These are phyloP conservation scores for Antennarius maculatus DNA, from an alignment of 2,797 vertebrate species.

Conservation along the genomic window DNA sequence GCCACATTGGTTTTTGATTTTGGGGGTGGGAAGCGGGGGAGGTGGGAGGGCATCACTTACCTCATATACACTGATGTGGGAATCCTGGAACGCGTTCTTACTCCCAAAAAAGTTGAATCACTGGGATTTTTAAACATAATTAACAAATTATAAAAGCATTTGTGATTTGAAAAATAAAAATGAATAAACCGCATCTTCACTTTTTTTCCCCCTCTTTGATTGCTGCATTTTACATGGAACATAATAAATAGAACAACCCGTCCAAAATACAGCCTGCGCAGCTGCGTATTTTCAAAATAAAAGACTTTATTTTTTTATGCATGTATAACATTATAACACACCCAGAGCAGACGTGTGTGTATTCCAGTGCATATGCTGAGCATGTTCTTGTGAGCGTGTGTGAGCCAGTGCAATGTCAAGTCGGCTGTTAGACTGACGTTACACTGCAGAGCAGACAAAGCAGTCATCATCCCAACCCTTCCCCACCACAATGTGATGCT, in stretches of 20 bases:
- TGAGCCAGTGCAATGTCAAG: conserved; percentile 32
- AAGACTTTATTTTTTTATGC: neutral
- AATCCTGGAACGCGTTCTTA: neutral
- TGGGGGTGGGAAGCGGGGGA: neutral
- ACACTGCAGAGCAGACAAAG: conserved; percentile 57
- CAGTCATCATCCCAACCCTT: conserved; percentile 59
- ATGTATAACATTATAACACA: conserved; percentile 10
- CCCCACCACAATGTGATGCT: conserved; percentile 74
- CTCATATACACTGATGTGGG: conserved; percentile 3
- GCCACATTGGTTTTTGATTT: conserved; percentile 41
- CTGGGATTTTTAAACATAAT: neutral
- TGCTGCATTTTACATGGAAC: neutral
- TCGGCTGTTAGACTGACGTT: conserved; percentile 32
- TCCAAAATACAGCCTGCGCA: neutral
- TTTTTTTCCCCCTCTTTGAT: neutral
- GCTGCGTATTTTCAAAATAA: neutral
- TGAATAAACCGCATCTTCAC: neutral
- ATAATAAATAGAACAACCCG: neutral
- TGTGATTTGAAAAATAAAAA: neutral
- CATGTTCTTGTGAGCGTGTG: conserved; percentile 22
- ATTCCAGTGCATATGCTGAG: conserved; percentile 5
- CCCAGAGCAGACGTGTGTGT: neutral
- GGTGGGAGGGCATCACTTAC: conserved; percentile 20
- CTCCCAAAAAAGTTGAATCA: neutral
- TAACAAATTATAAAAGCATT: neutral